Base-by-base conservation (phyloP, 2,888 invertebrate genomes). In the Synergus gifuensis region DNA sequence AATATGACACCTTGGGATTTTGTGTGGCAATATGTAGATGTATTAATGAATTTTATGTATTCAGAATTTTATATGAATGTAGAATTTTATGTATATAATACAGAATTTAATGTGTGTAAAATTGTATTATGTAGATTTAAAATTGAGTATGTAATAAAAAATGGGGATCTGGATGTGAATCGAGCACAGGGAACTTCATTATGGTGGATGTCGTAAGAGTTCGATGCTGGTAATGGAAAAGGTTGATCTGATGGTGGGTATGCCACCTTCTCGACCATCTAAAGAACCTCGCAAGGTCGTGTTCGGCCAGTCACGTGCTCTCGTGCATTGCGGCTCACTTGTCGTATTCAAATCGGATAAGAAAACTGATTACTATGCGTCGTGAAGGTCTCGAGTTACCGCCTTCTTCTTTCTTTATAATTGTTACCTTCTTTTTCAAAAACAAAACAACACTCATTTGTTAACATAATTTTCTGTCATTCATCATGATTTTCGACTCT, bases 311-410 rank as follows among this genome's bases (percentile, higher is more conserved):
- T 83, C 86, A 82, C 86, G 85, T 82, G 85, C 63, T 73, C n/a
- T 73, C 28, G 73, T 73, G 73, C 73, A 73, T 36, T 54, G 49
- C 36, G 36, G 73, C 54, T 73, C 36, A 73, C 44, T 66, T 66
- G 80, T 81, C 80, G 80, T 79, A 85, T 84, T 84, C 82, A 84
- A 85, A 84, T 83, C 79, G 80, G 12, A 49, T 77, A 66, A 78
- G 77, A 79, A 8, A 62, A 67, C 76, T 79, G 80, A 84, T 81
- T 80, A 80, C 83, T 79, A 79, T 79, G 77, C 67, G 81, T 82
- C 64, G n/a, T 73, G 58, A 69, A 64, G 36, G 76, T 63, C 78
- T 78, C 78, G 67, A 79, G 76, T 81, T 80, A 79, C 77, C 69
- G 77, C 76, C 78, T 58, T 44, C 58, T 46, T n/a, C n/a, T 8